Evolutionary conservation across 1,140 invertebrate genomes (phyloP).

Genomic region (Olivierus martensii): DNA sequence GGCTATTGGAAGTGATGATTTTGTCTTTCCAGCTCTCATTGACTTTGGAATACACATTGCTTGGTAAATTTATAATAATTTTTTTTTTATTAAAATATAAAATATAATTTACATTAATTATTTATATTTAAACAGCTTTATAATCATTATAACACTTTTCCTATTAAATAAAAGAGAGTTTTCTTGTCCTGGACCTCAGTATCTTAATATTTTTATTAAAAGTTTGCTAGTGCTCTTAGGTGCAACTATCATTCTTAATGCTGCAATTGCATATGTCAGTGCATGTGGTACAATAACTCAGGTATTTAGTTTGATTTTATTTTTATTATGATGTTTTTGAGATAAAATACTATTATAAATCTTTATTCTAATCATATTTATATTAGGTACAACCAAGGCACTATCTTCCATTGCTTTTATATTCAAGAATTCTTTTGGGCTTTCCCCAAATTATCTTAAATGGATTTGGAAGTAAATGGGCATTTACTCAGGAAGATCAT

Average conservation of each 20-base stretch:
- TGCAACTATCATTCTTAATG: constrained; percentile 8
- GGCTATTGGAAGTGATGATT: constrained; percentile 75
- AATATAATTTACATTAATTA: too few relatives aligned
- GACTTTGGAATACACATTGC: constrained; percentile 34
- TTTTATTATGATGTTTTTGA: neutral
- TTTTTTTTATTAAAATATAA: too few relatives aligned
- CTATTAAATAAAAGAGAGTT: too few relatives aligned
- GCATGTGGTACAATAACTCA: constrained; percentile 10
- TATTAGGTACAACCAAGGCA: constrained; percentile 23
- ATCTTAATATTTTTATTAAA: too few relatives aligned
- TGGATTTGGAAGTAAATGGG: constrained; percentile 63
- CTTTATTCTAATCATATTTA: neutral
- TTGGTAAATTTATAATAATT: too few relatives aligned
- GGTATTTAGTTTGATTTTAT: neutral
- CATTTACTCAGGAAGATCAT: constrained; percentile 34
- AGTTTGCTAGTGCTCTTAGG: neutral
- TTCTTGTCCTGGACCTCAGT: too few relatives aligned
- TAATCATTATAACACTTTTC: too few relatives aligned
- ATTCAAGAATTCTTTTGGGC: constrained; percentile 40
- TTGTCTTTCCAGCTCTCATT: constrained; percentile 64
- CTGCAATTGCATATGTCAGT: constrained; percentile 8
- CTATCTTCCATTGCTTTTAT: constrained; percentile 29
- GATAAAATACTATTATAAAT: neutral
- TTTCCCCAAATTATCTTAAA: constrained; percentile 61
- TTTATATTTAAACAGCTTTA: too few relatives aligned